Evolutionary conservation across 2,113 vertebrate genomes (phyloP), one percentile per base, ranked within the genome.

Genomic region (Synodontis membranacea): DNA sequence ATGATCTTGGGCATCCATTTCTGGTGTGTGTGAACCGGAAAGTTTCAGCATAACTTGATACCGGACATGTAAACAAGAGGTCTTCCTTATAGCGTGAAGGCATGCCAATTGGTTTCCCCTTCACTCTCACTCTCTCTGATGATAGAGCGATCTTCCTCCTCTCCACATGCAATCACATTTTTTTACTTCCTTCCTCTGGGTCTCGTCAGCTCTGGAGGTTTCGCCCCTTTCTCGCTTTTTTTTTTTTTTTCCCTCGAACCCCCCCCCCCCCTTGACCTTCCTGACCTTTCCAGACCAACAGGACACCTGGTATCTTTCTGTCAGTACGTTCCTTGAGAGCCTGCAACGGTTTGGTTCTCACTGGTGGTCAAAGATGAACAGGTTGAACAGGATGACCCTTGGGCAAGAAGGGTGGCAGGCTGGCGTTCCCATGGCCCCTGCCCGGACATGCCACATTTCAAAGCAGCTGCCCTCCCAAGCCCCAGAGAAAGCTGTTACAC

Each of bases 351-450:
- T 75, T 89, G 90, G 91, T 87, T 91, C 79, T 80, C 31, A 37
- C 25, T 85, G 82, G 39, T 54, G 86, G 86, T 88, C 88, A 80
- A 88, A 90, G 88, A 81, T 44, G 46, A 89, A 89, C 68, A 90
- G 76, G 91, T 92, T 88, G 90, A 90, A 89, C 56, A 89, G 76
- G 89, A 92, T 86, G 92, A 91, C 89, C 88, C 70, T 70, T 70
- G 80, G 82, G 92, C 89, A 85, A 90, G 82, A 92, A 90, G 92
- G 91, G 92, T 90, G 88, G 91, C 79, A 66, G 48, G 56, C 62
- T 80, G 87, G 34, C 78, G 89, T 93, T 94, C 93, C 93, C 94
- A 93, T 91, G 93, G 89, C 91, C 83, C 50, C 84, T 50, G 72
- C 90, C 90, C 86, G 60, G 84, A 92, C 86, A 88, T 87, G 90